Evolutionary conservation across 2,888 invertebrate genomes (phyloP).

Genomic region (Drosophila mayaguana): DNA sequence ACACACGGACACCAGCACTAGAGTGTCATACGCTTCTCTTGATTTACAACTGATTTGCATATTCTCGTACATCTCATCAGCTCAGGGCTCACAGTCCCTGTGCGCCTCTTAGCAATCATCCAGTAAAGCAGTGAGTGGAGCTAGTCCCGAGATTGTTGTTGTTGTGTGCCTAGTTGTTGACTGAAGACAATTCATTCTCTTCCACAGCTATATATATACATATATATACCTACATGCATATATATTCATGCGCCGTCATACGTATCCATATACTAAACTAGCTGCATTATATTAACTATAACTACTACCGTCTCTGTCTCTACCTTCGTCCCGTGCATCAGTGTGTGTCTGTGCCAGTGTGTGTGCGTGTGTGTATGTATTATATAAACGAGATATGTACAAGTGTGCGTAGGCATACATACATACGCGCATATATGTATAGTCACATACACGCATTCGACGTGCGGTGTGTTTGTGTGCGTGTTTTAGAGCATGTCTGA

Average conservation of each 20-base stretch:
- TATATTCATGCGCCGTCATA: slow-evolving; percentile 38
- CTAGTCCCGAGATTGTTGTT: slow-evolving; percentile 23
- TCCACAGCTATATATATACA: slow-evolving; percentile 1
- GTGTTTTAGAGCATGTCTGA: slow-evolving; percentile 68
- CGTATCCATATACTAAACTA: slow-evolving; percentile 19
- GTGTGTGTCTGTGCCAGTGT: slow-evolving; percentile 4
- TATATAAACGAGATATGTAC: neutral
- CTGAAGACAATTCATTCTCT: slow-evolving; percentile 21
- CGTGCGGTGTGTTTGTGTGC: slow-evolving; percentile 49
- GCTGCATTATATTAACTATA: slow-evolving; percentile 37
- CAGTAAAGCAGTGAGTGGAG: slow-evolving; percentile 5
- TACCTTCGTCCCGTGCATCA: slow-evolving; percentile 51
- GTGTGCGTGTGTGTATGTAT: slow-evolving; percentile 13
- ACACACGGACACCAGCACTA: slow-evolving; percentile 22
- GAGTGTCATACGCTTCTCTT: slow-evolving; percentile 45
- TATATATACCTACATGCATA: neutral
- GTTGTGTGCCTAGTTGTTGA: slow-evolving; percentile 7
- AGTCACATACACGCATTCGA: slow-evolving; percentile 4
- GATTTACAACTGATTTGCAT: slow-evolving; percentile 43
- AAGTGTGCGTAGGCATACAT: neutral
- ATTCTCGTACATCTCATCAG: slow-evolving; percentile 31
- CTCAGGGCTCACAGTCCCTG: slow-evolving; percentile 10
- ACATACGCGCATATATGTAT: slow-evolving; percentile 1
- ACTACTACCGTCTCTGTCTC: slow-evolving; percentile 28
- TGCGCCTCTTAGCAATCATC: slow-evolving; percentile 19